phyloP scores from a whole-genome alignment of 92 coral and sea anemone genomes.

The Palythoa grandis region DNA sequence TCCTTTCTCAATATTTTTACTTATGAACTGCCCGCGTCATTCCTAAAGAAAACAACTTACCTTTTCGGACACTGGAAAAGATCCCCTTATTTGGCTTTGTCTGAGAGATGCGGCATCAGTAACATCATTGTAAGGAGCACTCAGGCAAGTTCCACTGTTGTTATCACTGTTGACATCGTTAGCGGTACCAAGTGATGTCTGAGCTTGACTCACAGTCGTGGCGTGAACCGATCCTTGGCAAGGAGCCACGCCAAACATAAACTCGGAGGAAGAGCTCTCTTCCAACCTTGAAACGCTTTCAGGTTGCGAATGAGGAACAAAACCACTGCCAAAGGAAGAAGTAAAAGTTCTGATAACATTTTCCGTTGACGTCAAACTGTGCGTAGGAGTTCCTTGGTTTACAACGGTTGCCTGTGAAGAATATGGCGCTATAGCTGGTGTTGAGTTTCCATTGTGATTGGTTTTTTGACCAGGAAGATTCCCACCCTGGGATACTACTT shows the following conservation, averaged over 20 bases:
- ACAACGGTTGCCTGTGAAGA: not conserved
- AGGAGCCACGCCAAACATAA: not conserved
- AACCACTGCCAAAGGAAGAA: not conserved
- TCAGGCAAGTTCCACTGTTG: not conserved
- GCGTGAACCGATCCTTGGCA: not conserved
- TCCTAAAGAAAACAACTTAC: constrained; percentile 1
- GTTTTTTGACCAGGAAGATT: not conserved
- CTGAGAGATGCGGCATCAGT: not conserved
- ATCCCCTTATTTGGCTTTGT: not conserved
- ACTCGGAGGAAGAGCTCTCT: not conserved
- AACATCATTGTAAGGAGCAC: not conserved
- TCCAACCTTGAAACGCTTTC: not conserved
- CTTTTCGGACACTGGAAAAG: constrained; percentile 23
- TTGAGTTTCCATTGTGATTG: not conserved
- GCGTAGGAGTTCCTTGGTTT: not conserved
- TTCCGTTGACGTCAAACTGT: not conserved
- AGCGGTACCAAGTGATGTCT: not conserved
- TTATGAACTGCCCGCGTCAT: not conserved
- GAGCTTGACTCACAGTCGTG: not conserved
- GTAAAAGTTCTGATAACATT: not conserved
- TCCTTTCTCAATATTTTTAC: not conserved
- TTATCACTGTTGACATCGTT: not conserved
- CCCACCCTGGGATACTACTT: not conserved
- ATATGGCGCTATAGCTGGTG: not conserved
- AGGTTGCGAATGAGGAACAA: not conserved